A percentile compares a stretch with the other conserved stretches of the same genome.
phyloP scores from a whole-genome alignment of 2,797 vertebrate species.

The Monodelphis domestica region DNA sequence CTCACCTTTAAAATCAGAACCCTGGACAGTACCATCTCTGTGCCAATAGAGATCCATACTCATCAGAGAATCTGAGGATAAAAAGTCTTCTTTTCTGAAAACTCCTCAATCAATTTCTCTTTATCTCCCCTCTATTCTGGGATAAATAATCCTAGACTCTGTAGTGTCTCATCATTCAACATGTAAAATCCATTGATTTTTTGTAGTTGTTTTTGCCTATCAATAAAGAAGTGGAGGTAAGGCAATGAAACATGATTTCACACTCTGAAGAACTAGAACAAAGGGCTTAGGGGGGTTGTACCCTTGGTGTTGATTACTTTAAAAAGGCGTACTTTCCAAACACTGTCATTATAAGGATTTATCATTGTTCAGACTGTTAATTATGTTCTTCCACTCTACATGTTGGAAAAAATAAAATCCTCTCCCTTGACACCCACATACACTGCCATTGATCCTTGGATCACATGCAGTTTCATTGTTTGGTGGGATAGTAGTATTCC shows the following conservation, averaged over 20 bases:
- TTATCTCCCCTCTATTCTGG: conserved; percentile 36
- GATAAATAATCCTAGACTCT: conserved; percentile 32
- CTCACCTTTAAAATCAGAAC: background rate
- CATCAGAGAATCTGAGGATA: background rate
- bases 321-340: background rate
- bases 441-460: background rate
- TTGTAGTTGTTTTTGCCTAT: conserved; percentile 18
- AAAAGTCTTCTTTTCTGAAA: conserved; percentile 23
- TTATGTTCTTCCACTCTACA: background rate
- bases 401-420: background rate
- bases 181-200: conserved; percentile 49
- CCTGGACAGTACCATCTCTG: background rate
- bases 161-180: conserved; percentile 23
- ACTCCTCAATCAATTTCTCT: background rate
- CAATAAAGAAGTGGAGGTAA: background rate
- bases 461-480: background rate
- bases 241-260: background rate
- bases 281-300: conserved; percentile 3
- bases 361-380: background rate
- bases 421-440: background rate
- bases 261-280: conserved; percentile 23
- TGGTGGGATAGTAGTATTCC: background rate
- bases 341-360: background rate
- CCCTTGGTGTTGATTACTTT: background rate
- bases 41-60: background rate